Conservation (phyloP, 1,140 invertebrate species). For the Ephestia elutella region DNA sequence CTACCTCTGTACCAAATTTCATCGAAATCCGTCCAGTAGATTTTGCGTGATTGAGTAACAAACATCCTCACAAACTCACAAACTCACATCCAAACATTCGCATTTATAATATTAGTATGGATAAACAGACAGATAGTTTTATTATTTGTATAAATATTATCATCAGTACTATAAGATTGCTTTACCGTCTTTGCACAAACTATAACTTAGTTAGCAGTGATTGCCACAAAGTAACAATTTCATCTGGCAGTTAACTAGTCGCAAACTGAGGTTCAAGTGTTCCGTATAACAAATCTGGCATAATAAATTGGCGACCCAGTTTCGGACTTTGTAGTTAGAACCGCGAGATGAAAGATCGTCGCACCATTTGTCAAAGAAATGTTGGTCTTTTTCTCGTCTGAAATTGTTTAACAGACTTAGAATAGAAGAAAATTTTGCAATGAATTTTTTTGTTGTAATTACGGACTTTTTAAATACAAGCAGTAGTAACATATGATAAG, state of each 20-base stretch:
- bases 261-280: background rate
- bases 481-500: no score
- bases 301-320: background rate
- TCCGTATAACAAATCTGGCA: background rate
- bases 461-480: no score
- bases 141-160: no score
- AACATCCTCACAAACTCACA: no score
- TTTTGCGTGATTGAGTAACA: no score
- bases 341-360: background rate
- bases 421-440: background rate
- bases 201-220: background rate
- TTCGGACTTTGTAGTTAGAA: conserved; percentile 2
- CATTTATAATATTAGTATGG: no score
- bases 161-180: no score
- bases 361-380: background rate
- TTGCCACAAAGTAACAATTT: background rate
- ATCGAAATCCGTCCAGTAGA: no score
- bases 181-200: background rate
- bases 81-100: no score
- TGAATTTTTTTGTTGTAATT: no score
- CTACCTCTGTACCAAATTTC: no score
- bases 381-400: background rate
- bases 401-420: background rate
- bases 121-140: no score
- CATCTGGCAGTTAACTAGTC: background rate